Evolutionary conservation across 2,888 invertebrate species (phyloP).

Genomic region (Clunio marinus): DNA sequence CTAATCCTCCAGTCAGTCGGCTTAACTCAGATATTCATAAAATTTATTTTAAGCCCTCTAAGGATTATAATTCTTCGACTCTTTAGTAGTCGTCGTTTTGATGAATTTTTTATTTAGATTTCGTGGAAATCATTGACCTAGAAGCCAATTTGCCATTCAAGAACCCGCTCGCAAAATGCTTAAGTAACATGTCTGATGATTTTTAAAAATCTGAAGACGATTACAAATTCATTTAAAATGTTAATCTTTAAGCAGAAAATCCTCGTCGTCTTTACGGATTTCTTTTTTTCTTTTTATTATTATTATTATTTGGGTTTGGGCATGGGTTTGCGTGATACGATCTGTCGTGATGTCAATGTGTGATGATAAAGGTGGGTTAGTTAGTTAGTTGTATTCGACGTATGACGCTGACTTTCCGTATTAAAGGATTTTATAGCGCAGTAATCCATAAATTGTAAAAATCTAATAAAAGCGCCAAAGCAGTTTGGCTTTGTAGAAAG

Average conservation of each 20-base stretch:
- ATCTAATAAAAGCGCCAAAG: conserved; percentile 20
- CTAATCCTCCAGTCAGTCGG: conserved; percentile 39
- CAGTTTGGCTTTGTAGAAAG: conserved; percentile 1
- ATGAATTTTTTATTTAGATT: not conserved
- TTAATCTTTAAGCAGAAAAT: not conserved
- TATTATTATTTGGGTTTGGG: not conserved
- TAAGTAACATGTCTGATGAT: no score
- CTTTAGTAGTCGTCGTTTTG: not conserved
- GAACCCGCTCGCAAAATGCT: not conserved
- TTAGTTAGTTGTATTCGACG: not conserved
- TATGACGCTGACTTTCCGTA: not conserved
- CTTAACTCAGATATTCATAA: conserved; percentile 35
- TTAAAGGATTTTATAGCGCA: conserved; percentile 33
- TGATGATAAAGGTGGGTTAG: conserved; percentile 29
- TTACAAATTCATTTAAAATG: conserved; percentile 19
- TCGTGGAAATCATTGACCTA: conserved; percentile 8
- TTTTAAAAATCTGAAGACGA: not conserved
- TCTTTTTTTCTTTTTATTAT: not conserved
- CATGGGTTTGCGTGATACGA: not conserved
- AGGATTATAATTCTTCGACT: conserved; percentile 32
- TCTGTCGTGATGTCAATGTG: not conserved
- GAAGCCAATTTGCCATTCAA: no score
- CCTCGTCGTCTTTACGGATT: not conserved
- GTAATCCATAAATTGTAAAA: conserved; percentile 33
- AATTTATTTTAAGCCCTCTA: conserved; percentile 35